Conservation (phyloP, 2,888 invertebrate species). For the Stegophylla sp. region DNA sequence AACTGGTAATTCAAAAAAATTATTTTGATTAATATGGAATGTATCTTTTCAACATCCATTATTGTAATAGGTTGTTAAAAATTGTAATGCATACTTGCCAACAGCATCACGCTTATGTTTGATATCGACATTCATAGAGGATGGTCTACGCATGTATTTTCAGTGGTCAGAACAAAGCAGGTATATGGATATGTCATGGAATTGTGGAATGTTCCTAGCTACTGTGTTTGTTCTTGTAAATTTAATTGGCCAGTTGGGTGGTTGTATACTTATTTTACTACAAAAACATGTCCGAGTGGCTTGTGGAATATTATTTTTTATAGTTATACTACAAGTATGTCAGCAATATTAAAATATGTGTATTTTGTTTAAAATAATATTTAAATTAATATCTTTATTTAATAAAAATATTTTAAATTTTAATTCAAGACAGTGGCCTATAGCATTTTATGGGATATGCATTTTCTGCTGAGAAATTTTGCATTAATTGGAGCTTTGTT, state of each 20-base stretch:
- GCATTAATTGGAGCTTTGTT: slow-evolving; percentile 97
- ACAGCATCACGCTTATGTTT: slow-evolving; percentile 95
- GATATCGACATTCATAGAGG: slow-evolving; percentile 98
- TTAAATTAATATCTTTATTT: background rate
- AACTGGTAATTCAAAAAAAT: slow-evolving; percentile 56
- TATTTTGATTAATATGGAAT: background rate
- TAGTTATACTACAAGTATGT: slow-evolving; percentile 90
- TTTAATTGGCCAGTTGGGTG: slow-evolving; percentile 93
- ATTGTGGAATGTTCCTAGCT: slow-evolving; percentile 91
- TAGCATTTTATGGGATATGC: slow-evolving; percentile 97
- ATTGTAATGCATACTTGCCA: slow-evolving; percentile 90
- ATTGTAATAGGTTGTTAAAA: slow-evolving; percentile 80
- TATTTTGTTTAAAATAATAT: background rate
- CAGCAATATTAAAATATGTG: background rate
- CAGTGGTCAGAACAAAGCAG: slow-evolving; percentile 98
- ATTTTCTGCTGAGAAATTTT: slow-evolving; percentile 93
- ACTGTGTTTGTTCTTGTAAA: slow-evolving; percentile 95
- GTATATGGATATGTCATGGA: slow-evolving; percentile 98
- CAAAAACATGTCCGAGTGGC: slow-evolving; percentile 90
- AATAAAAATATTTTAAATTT: background rate
- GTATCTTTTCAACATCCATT: slow-evolving; percentile 26
- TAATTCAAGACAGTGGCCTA: slow-evolving; percentile 83
- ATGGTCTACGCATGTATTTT: slow-evolving; percentile 98
- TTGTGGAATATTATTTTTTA: slow-evolving; percentile 90
- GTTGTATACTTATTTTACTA: slow-evolving; percentile 94